Percentiles rank a stretch among this genome's conserved stretches.
Evolutionary conservation across 2,797 vertebrate species (phyloP).

Genomic region (Fratercula arctica): DNA sequence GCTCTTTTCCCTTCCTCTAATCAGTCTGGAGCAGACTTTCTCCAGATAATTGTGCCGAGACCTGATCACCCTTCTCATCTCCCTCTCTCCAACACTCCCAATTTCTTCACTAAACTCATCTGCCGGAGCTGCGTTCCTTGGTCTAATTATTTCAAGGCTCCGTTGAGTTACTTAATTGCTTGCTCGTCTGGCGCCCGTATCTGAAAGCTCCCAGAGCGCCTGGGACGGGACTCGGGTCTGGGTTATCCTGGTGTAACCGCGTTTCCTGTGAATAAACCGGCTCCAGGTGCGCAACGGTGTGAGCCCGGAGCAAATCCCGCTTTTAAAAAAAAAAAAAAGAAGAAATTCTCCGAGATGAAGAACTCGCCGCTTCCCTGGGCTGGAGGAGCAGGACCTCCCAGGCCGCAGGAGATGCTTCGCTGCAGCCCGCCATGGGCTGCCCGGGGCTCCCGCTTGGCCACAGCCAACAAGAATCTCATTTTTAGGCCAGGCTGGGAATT

Average conservation of each 20-base stretch:
- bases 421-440: accelerated
- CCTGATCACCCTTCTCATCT: slow-evolving; percentile 41
- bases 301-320: background rate
- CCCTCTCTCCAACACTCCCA: background rate
- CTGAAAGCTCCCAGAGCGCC: background rate
- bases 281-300: background rate
- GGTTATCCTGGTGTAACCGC: background rate
- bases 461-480: background rate
- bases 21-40: slow-evolving; percentile 60
- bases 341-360: too few relatives aligned
- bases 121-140: background rate
- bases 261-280: background rate
- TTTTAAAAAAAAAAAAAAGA: too few relatives aligned
- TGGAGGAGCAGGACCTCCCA: background rate
- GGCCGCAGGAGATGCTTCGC: background rate
- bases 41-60: slow-evolving; percentile 52
- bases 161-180: background rate
- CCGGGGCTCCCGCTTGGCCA: background rate
- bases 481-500: background rate
- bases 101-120: slow-evolving; percentile 24
- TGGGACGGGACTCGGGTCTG: background rate
- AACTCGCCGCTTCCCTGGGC: background rate
- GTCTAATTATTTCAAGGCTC: slow-evolving; percentile 51
- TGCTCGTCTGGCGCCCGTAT: background rate
- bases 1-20: slow-evolving; percentile 47